These are phyloP conservation scores for Galerucella calmariensis DNA, from an alignment of 2,888 invertebrate genomes.

Conservation along the genomic window DNA sequence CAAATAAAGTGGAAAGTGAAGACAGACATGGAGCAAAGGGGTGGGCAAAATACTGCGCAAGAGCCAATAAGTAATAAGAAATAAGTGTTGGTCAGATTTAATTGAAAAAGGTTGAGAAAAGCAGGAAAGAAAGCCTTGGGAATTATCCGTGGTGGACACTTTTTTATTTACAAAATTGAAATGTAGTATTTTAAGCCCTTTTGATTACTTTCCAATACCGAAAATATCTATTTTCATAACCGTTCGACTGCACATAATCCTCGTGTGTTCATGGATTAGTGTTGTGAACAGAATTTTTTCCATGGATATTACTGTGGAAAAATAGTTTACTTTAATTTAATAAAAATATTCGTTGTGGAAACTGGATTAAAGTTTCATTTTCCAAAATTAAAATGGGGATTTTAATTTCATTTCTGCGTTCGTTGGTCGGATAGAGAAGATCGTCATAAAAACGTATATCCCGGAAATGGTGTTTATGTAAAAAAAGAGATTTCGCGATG, in stretches of 20 bases:
- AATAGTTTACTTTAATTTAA: constrained; percentile 1
- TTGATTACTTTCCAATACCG: background rate
- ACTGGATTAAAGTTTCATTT: background rate
- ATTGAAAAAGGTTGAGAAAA: no score
- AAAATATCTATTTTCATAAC: constrained; percentile 6
- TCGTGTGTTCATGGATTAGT: background rate
- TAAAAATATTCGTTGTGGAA: constrained; percentile 3
- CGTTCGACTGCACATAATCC: background rate
- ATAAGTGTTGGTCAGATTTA: no score
- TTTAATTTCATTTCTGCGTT: constrained; percentile 1
- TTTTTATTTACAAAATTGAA: background rate
- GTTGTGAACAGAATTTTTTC: background rate
- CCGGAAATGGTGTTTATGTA: background rate
- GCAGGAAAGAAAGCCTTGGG: no score
- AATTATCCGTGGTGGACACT: background rate
- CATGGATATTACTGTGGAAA: background rate
- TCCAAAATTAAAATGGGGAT: background rate
- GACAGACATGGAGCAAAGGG: no score
- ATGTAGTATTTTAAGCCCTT: background rate
- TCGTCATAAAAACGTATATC: background rate
- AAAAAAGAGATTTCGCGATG: background rate
- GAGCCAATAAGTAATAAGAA: no score
- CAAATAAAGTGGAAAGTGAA: no score
- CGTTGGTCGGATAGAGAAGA: background rate
- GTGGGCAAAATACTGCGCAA: no score